Percentiles rank a stretch among this genome's conserved stretches.
Conservation (phyloP, 2,113 vertebrate genomes). For the Panthera tigris region DNA sequence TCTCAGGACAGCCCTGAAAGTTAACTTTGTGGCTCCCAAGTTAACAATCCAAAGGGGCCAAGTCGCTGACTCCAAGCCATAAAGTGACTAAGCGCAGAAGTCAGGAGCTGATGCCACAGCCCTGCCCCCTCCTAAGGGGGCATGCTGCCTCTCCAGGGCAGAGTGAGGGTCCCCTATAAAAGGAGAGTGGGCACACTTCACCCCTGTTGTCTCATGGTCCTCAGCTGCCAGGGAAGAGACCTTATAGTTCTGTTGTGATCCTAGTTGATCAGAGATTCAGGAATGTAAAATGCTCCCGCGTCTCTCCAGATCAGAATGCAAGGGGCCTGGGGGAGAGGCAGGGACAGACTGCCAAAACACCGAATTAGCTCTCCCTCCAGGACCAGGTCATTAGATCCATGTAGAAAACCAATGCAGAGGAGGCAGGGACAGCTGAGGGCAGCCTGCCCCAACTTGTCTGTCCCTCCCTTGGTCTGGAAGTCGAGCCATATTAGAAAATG, state of each 20-base stretch:
- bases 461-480: neutral
- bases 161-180: neutral
- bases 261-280: neutral
- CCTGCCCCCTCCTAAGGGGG: neutral
- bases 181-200: neutral
- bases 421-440: neutral
- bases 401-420: neutral
- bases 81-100: neutral
- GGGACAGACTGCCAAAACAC: constrained; percentile 12
- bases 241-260: neutral
- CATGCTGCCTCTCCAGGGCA: neutral
- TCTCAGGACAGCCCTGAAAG: neutral
- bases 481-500: neutral
- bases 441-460: neutral
- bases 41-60: neutral
- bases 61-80: neutral
- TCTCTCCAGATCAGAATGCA: neutral
- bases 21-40: neutral
- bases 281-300: neutral
- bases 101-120: fast-evolving
- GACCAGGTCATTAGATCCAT: neutral
- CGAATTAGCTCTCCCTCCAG: constrained; percentile 50
- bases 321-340: neutral
- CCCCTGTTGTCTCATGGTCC: neutral
- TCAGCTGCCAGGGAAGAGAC: neutral